Conservation (phyloP, 2,113 vertebrate genomes). For the Sander lucioperca region DNA sequence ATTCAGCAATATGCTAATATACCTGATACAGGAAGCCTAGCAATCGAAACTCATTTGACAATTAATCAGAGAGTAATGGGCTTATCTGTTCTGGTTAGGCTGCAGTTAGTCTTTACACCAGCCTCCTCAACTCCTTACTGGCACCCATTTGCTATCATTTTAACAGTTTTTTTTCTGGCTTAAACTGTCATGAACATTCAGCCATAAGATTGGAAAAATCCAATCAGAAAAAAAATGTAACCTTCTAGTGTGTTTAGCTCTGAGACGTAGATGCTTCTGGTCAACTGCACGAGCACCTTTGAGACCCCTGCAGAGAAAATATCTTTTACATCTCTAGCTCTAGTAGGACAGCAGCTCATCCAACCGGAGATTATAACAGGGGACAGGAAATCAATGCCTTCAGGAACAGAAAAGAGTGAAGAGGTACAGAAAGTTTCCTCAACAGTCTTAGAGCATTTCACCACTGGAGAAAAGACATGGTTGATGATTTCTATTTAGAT, state of each 20-base stretch:
- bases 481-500: not conserved
- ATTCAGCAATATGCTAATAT: constrained; percentile 59
- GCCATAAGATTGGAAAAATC: not conserved
- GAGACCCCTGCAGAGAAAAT: constrained; percentile 28
- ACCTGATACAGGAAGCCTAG: constrained; percentile 24
- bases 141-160: not conserved
- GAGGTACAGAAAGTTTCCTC: constrained; percentile 6
- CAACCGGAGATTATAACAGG: constrained; percentile 36
- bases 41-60: constrained; percentile 53
- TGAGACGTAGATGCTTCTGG: not conserved
- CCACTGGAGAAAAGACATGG: not conserved
- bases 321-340: constrained; percentile 20
- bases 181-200: not conserved
- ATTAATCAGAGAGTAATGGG: constrained; percentile 25
- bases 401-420: constrained; percentile 25
- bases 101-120: constrained; percentile 2
- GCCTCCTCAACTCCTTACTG: not conserved
- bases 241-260: not conserved
- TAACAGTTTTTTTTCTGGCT: not conserved
- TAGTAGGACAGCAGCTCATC: constrained; percentile 32
- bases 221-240: not conserved
- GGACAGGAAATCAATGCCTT: constrained; percentile 70
- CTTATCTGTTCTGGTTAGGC: constrained; percentile 36
- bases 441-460: constrained; percentile 24
- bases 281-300: constrained; percentile 7